phyloP scores from a whole-genome alignment of 1,140 invertebrate species.

The Leptinotarsa texana region DNA sequence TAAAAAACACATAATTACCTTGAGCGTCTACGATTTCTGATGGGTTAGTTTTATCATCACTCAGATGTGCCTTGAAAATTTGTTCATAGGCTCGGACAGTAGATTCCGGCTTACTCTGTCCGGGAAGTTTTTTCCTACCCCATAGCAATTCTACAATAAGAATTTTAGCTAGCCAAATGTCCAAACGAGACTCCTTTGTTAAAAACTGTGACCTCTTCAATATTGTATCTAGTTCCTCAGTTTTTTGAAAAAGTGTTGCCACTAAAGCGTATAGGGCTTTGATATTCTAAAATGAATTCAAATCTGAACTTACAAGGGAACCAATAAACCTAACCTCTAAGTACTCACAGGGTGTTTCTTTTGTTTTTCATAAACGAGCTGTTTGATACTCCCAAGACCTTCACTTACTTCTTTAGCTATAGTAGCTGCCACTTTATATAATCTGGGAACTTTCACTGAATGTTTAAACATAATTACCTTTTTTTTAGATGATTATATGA shows the following conservation, averaged over 20 bases:
- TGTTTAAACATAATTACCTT: conserved; percentile 62
- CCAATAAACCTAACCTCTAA: conserved; percentile 51
- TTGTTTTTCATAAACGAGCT: conserved; percentile 69
- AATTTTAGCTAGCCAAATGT: conserved; percentile 72
- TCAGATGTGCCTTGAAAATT: conserved; percentile 56
- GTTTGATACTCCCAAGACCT: conserved; percentile 72
- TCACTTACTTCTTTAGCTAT: conserved; percentile 69
- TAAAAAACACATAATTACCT: conserved; percentile 51
- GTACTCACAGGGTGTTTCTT: conserved; percentile 59
- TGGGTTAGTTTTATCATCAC: conserved; percentile 37
- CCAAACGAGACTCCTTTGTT: conserved; percentile 68
- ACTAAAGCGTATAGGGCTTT: conserved; percentile 74
- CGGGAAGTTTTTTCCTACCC: conserved; percentile 71
- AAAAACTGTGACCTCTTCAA: conserved; percentile 67
- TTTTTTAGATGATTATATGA: conserved; percentile 1
- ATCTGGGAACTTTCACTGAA: conserved; percentile 74
- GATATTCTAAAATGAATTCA: conserved; percentile 65
- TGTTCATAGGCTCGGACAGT: conserved; percentile 70
- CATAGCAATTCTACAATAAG: conserved; percentile 82
- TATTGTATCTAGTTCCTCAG: conserved; percentile 65
- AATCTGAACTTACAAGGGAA: conserved; percentile 21
- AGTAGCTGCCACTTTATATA: conserved; percentile 74
- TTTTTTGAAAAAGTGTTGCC: conserved; percentile 71
- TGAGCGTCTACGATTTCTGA: conserved; percentile 38
- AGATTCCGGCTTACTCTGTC: conserved; percentile 70